phyloP scores from a whole-genome alignment of 2,113 vertebrate species.

The Solenodon paradoxus region DNA sequence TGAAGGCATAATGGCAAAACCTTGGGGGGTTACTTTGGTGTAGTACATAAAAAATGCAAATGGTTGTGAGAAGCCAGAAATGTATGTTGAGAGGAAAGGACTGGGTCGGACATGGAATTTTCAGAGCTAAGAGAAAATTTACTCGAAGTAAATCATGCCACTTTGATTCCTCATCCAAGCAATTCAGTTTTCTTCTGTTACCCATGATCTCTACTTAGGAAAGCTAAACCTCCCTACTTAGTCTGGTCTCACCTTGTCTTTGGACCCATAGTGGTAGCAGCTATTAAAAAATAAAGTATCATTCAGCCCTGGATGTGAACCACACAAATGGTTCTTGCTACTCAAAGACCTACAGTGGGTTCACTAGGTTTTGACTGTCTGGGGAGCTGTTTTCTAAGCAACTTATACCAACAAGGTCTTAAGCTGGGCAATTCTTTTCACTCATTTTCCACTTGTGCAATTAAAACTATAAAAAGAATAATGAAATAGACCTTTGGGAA shows the following conservation, averaged over 20 bases:
- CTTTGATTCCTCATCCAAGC: neutral
- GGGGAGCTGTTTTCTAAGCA: neutral
- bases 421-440: neutral
- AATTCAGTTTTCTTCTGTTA: neutral
- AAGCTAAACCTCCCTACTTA: neutral
- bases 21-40: neutral
- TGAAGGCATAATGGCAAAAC: fast-evolving
- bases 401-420: neutral
- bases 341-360: neutral
- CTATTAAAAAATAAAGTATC: neutral
- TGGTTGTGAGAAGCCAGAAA: neutral
- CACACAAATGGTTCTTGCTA: neutral
- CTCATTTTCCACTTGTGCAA: neutral
- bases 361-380: neutral
- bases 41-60: no score
- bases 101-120: neutral
- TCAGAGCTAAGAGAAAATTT: neutral
- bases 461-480: neutral
- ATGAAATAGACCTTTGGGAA: neutral
- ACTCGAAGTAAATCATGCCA: neutral
- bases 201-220: neutral
- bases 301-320: neutral
- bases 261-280: neutral
- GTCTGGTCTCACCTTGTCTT: neutral
- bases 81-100: neutral